Percentiles rank a stretch among this genome's conserved stretches.
Conservation (phyloP, 2,888 invertebrate species). For the Tachystola acroxantha region DNA sequence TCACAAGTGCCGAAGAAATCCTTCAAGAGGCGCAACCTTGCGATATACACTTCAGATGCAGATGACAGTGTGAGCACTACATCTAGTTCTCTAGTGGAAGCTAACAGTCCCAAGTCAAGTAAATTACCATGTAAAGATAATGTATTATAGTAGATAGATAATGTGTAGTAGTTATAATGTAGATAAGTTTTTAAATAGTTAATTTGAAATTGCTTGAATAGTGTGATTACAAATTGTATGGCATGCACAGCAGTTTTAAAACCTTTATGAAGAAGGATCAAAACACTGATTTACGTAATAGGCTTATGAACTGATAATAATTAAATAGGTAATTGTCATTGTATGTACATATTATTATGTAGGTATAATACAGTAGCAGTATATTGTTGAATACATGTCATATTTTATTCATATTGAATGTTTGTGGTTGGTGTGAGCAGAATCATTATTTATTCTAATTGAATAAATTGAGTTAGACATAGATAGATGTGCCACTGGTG, state of each 20-base stretch:
- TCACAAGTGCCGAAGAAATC: constrained; percentile 44
- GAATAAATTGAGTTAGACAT: not conserved
- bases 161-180: not conserved
- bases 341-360: too few species aligned
- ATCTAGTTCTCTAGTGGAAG: constrained; percentile 6
- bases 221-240: not conserved
- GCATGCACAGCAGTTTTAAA: too few species aligned
- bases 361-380: too few species aligned
- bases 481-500: too few species aligned
- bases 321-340: too few species aligned
- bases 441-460: not conserved
- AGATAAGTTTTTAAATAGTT: not conserved
- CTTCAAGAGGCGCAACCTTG: constrained; percentile 64
- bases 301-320: too few species aligned
- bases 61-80: constrained; percentile 32
- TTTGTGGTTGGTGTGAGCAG: too few species aligned
- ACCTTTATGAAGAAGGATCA: not conserved
- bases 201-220: not conserved
- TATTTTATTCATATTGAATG: too few species aligned
- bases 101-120: constrained; percentile 8
- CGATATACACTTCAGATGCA: constrained; percentile 53
- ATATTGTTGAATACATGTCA: not conserved
- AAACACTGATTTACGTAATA: too few species aligned
- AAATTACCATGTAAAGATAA: constrained; percentile 6
- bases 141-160: not conserved